Evolutionary conservation across 2,888 invertebrate species (phyloP).

Genomic region (Sminthurinus aureus): DNA sequence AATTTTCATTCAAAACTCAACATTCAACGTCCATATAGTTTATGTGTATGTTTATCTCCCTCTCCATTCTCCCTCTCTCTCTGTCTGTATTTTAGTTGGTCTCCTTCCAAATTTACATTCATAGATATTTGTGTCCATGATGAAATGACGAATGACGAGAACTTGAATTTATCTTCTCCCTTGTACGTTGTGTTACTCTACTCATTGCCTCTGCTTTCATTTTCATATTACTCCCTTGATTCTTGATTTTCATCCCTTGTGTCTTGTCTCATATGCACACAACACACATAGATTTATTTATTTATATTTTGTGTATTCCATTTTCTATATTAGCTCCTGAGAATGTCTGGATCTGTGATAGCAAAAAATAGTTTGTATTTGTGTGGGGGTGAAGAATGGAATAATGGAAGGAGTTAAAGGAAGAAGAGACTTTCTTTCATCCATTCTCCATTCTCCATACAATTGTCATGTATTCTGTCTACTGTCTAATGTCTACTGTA

Average conservation of each 20-base stretch:
- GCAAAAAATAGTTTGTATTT: constrained; percentile 5
- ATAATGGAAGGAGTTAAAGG: not conserved
- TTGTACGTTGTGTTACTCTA: no score
- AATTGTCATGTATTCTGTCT: not conserved
- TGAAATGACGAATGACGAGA: no score
- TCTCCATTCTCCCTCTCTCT: not conserved
- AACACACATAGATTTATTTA: not conserved
- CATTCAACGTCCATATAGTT: constrained; percentile 15
- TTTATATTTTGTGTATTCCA: not conserved
- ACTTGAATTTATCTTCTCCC: no score
- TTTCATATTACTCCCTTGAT: no score
- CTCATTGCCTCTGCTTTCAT: no score
- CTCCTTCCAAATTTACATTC: not conserved
- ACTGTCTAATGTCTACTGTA: no score
- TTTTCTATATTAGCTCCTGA: not conserved
- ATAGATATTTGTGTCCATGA: not conserved
- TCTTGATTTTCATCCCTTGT: no score
- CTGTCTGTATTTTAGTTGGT: not conserved
- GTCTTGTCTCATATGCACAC: no score
- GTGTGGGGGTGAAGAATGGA: constrained; percentile 4
- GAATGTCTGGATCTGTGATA: not conserved
- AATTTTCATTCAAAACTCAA: no score
- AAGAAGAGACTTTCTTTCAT: not conserved
- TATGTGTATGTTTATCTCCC: not conserved
- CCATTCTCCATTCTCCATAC: no score